Evolutionary conservation across 2,113 vertebrate genomes (phyloP), one percentile per base, ranked within the genome.

Genomic region (Gambusia holbrooki): DNA sequence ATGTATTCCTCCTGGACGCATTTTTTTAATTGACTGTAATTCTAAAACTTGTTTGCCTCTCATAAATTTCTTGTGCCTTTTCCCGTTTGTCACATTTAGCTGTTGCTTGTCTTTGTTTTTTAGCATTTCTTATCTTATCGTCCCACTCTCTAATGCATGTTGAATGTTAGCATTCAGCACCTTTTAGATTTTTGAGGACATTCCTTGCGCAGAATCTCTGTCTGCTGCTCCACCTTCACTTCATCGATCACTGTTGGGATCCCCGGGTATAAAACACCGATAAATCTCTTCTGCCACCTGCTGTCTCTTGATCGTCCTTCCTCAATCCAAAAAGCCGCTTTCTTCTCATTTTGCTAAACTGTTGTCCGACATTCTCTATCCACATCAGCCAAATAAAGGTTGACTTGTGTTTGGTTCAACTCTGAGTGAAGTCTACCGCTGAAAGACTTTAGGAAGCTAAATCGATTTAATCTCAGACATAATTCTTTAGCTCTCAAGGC

Each of bases 331-430:
- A 66, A 48, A 15, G 30, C 40, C 3, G 25, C n/a, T 58, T 58
- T n/a, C 9, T 4, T 30, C 62, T 13, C 28, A 10, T 32, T 32
- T 64, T 65, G 30, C 72, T 75, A 19, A 51, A 35, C 62, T 64
- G 22, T 64, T 9, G 66, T 65, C 51, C 25, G 10, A 11, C 51
- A 11, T 58, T 25, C 25, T 17, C 5, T 19, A 9, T 58, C 27
- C 67, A 58, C 63, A 40, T 69, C 62, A 73, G 28, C 69, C 32
- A 35, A 58, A 58, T 58, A 63, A 65, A 65, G 51, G 65, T 71
- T 63, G 45, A 69, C 54, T 69, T 61, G 58, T 5, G 62, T 74
- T 27, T 42, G 17, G 69, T 63, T 51, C 3, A 19, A 77, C 76
- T 71, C 14, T 48, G 74, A 81, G 70, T 62, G 37, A 28, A 68